Percentiles rank a stretch among this genome's conserved stretches.
Conservation (phyloP, 2,888 invertebrate species). For the Morinoia aosen region DNA sequence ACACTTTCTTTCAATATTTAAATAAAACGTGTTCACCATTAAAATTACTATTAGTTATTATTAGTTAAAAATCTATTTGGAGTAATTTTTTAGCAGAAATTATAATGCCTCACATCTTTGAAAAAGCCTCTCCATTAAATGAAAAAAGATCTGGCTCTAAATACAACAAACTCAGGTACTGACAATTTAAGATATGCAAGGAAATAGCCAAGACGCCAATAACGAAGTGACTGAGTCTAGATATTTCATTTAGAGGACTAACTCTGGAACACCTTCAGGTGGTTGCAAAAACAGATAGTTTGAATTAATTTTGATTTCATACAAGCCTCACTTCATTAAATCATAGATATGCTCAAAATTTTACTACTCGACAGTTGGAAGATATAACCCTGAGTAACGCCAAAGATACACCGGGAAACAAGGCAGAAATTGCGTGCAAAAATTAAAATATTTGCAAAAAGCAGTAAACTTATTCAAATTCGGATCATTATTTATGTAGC, state of each 20-base stretch:
- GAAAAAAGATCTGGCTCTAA: no score
- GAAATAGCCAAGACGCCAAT: no score
- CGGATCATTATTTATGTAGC: neutral
- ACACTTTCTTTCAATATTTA: neutral
- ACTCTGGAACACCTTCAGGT: no score
- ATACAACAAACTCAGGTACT: no score
- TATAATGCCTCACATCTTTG: no score
- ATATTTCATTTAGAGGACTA: no score
- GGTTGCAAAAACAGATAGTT: neutral
- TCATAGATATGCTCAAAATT: neutral
- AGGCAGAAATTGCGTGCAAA: neutral
- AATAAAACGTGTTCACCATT: neutral
- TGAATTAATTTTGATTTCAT: neutral
- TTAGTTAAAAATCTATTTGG: no score
- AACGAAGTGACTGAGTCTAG: no score
- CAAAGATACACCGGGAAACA: neutral
- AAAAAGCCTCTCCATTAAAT: no score
- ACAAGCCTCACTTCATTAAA: neutral
- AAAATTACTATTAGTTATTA: no score
- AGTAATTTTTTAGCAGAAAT: no score
- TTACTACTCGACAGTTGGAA: neutral
- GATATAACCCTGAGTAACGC: neutral
- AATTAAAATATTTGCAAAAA: neutral
- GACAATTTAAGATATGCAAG: no score
- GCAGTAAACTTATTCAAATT: neutral